These are phyloP conservation scores for Pantala flavescens DNA, from an alignment of 1,140 invertebrate species.

Conservation along the genomic window DNA sequence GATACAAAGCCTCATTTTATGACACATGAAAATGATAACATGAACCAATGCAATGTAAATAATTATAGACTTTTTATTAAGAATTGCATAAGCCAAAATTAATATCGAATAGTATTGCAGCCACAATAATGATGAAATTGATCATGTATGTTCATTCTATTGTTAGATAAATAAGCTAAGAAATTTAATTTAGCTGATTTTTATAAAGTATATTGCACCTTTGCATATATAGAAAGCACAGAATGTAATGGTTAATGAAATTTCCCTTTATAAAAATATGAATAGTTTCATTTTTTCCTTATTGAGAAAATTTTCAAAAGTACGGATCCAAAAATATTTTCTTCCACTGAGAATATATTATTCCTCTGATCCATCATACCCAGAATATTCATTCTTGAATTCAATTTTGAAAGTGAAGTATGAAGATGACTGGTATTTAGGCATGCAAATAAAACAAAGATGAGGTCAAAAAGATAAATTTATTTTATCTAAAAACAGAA, in stretches of 20 bases:
- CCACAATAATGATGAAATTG: no score
- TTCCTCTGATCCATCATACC: background rate
- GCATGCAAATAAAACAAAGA: conserved; percentile 15
- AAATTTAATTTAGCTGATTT: background rate
- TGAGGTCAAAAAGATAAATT: conserved; percentile 16
- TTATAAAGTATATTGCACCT: background rate
- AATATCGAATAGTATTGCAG: no score
- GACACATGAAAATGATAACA: no score
- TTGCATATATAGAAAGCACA: background rate
- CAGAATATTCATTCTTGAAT: background rate
- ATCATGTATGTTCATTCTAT: no score
- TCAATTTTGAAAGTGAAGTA: background rate
- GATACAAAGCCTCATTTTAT: no score
- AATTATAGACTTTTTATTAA: no score
- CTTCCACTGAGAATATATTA: no score
- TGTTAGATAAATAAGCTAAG: no score
- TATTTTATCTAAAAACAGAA: conserved; percentile 20
- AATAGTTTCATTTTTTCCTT: background rate
- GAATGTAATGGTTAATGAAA: background rate
- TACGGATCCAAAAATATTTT: no score
- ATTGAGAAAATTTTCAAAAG: no score
- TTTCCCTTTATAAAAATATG: background rate
- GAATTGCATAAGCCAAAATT: no score
- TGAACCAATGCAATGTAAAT: no score
- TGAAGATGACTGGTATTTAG: conserved; percentile 8